These are phyloP conservation scores for Monopis laevigella DNA, from an alignment of 2,888 invertebrate genomes.

Conservation along the genomic window DNA sequence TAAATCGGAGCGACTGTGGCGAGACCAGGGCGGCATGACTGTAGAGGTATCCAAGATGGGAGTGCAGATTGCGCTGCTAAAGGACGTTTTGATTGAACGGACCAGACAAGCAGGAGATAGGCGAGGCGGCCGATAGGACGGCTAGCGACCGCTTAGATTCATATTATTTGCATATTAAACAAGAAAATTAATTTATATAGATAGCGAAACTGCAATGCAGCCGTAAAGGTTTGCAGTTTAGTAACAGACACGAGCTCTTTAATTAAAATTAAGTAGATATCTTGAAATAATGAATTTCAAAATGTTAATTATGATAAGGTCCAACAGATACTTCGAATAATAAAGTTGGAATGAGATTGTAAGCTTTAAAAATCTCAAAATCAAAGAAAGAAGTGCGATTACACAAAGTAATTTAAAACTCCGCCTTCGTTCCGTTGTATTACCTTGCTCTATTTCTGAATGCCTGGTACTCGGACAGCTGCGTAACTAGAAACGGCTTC, in stretches of 20 bases:
- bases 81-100: conserved; percentile 64
- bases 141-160: conserved; percentile 29
- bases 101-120: conserved; percentile 51
- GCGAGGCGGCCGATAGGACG: conserved; percentile 8
- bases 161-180: conserved; percentile 60
- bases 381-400: too few relatives aligned
- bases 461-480: background rate
- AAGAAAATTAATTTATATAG: conserved; percentile 57
- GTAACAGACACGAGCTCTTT: too few relatives aligned
- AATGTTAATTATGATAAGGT: too few relatives aligned
- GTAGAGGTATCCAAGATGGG: conserved; percentile 37
- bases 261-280: too few relatives aligned
- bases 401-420: too few relatives aligned
- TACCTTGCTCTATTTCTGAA: conserved; percentile 1
- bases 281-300: too few relatives aligned
- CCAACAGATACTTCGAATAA: too few relatives aligned
- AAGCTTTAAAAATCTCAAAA: too few relatives aligned
- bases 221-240: too few relatives aligned
- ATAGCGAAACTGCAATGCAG: too few relatives aligned
- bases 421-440: background rate
- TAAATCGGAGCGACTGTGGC: conserved; percentile 30
- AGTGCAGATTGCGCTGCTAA: conserved; percentile 43
- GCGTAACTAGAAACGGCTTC: conserved; percentile 11
- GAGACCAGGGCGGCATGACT: conserved; percentile 40
- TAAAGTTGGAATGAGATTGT: too few relatives aligned